Evolutionary conservation across 2,888 invertebrate genomes (phyloP).

Genomic region (Meiosimyza platycephala): DNA sequence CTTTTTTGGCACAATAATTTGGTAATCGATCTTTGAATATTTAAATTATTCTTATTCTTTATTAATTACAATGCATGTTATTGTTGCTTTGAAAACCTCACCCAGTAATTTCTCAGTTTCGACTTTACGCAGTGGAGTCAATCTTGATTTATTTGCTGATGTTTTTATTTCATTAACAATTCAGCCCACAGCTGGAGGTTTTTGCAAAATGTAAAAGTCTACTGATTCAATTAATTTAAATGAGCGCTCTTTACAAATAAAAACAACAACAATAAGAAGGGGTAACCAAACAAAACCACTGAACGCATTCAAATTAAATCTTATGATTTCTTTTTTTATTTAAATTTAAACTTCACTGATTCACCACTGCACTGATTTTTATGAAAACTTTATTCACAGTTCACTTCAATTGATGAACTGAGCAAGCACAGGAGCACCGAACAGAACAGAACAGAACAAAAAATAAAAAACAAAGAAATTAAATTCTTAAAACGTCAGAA

Average conservation of each 20-base stretch:
- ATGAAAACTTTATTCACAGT: neutral
- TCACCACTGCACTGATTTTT: neutral
- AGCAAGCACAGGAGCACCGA: no score
- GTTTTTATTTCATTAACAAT: neutral
- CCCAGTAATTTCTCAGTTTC: neutral
- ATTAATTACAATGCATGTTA: neutral
- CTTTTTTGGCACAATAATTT: no score
- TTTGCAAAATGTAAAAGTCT: neutral
- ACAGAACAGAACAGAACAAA: no score
- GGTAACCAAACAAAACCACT: constrained; percentile 1
- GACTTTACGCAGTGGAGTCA: constrained; percentile 2
- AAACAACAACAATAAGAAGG: neutral
- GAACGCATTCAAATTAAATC: neutral
- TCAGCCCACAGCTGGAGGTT: neutral
- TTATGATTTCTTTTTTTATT: neutral
- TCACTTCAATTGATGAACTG: neutral
- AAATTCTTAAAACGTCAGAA: constrained; percentile 28
- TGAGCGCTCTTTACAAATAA: no score
- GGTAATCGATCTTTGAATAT: no score
- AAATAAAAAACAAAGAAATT: constrained; percentile 12
- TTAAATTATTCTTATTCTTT: no score
- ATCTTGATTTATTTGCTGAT: neutral
- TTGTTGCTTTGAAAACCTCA: constrained; percentile 5
- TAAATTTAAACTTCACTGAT: no score
- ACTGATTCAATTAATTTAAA: constrained; percentile 25